A percentile compares a stretch with the other conserved stretches of the same genome.
phyloP scores from a whole-genome alignment of 2,888 invertebrate species.

The Panopea generosa region DNA sequence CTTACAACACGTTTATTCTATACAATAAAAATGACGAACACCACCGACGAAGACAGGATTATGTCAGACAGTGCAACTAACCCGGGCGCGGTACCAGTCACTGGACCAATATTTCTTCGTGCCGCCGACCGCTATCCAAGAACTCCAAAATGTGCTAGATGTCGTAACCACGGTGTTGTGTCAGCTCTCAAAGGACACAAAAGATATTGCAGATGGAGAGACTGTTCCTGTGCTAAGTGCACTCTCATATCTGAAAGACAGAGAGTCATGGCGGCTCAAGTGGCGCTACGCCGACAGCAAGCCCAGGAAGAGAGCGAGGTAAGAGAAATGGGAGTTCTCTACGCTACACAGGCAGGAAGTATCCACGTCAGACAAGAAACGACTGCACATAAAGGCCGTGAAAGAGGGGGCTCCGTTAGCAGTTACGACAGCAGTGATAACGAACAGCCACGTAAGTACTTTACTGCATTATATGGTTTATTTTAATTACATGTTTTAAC shows the following conservation, averaged over 20 bases:
- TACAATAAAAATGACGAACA: constrained; percentile 39
- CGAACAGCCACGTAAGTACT: constrained; percentile 60
- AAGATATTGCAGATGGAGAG: constrained; percentile 98
- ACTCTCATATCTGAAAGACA: constrained; percentile 98
- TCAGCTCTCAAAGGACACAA: constrained; percentile 93
- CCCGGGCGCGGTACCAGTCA: background rate
- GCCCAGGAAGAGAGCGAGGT: constrained; percentile 99
- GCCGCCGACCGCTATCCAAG: constrained; percentile 94
- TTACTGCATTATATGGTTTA: background rate
- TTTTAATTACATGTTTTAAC: background rate
- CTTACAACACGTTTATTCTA: too few species aligned
- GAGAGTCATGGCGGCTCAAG: constrained; percentile 99
- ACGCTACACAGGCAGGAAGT: constrained; percentile 82
- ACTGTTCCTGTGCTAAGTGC: constrained; percentile 98
- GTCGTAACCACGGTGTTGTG: constrained; percentile 98
- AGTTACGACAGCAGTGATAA: constrained; percentile 53
- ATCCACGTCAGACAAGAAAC: constrained; percentile 77
- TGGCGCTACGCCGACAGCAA: constrained; percentile 96
- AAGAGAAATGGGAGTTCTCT: constrained; percentile 95
- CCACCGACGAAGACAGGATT: constrained; percentile 15
- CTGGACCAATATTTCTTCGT: constrained; percentile 45
- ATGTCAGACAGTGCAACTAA: background rate
- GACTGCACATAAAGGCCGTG: constrained; percentile 41
- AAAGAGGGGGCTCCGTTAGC: constrained; percentile 33
- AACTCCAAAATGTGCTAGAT: constrained; percentile 98